phyloP scores from a whole-genome alignment of 2,113 vertebrate species.

The Upupa epops region DNA sequence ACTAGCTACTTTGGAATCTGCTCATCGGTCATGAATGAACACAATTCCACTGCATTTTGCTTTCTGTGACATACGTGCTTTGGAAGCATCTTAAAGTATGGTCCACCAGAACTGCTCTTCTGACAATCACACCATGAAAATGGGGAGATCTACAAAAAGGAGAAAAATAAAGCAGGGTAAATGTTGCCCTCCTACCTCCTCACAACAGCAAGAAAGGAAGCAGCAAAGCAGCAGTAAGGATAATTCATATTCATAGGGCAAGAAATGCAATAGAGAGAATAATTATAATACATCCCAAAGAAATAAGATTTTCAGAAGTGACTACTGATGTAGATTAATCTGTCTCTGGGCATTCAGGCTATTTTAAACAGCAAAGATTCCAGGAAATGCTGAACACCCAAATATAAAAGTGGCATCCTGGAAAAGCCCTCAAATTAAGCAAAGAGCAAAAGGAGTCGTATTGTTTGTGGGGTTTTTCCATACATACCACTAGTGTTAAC shows the following conservation, averaged over 20 bases:
- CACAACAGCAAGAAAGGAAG: not conserved
- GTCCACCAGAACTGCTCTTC: not conserved
- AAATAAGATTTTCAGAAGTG: not conserved
- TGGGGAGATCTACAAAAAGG: not conserved
- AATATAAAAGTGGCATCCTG: not conserved
- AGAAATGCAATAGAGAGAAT: not conserved
- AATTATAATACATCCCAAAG: not conserved
- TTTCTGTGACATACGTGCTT: not conserved
- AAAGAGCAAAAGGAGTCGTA: not conserved
- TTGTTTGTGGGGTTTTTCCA: not conserved
- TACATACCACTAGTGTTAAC: constrained; percentile 32
- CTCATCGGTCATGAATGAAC: not conserved
- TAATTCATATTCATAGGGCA: not conserved
- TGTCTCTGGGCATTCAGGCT: not conserved
- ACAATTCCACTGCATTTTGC: not conserved
- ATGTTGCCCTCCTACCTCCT: not conserved
- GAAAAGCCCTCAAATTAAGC: not conserved
- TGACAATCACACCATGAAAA: not conserved
- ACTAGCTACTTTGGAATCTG: not conserved
- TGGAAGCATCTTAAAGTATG: not conserved
- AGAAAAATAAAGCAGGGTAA: not conserved
- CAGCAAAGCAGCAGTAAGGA: not conserved
- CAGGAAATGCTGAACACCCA: not conserved
- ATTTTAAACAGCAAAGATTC: not conserved
- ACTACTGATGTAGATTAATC: not conserved